Conservation (phyloP, 92 coral and sea anemone species). For the Parazoanthus swiftii region DNA sequence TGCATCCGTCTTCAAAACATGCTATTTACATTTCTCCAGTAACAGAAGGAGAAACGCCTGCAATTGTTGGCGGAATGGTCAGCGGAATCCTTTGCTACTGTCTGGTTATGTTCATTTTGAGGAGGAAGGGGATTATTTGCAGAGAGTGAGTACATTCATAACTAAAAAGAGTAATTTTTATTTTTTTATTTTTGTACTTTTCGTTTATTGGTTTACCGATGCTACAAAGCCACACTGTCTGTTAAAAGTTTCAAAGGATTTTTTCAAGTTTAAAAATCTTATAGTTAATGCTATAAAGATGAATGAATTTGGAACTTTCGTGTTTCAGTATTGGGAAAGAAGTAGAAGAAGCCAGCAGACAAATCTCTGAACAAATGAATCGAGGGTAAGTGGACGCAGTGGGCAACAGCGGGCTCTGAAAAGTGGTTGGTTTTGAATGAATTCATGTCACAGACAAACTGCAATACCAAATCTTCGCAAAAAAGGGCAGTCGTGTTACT, state of each 20-base stretch:
- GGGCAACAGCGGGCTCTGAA: not conserved
- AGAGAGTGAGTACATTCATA: not conserved
- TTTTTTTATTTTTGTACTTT: not conserved
- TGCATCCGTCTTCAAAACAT: not conserved
- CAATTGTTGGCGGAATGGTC: conserved; percentile 17
- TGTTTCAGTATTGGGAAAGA: conserved; percentile 27
- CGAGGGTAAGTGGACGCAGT: conserved; percentile 16
- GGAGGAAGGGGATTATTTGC: conserved; percentile 28
- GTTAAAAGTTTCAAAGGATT: no score
- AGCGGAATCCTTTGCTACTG: conserved; percentile 24
- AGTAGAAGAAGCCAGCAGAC: not conserved
- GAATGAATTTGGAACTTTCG: not conserved
- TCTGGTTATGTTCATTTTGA: conserved; percentile 14
- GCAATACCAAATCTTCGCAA: no score
- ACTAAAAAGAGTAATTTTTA: not conserved
- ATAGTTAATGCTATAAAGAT: not conserved
- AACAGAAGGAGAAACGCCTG: conserved; percentile 6
- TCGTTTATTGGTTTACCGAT: not conserved
- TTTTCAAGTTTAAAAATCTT: not conserved
- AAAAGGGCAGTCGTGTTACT: no score
- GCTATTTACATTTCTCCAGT: not conserved
- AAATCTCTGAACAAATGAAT: conserved; percentile 15
- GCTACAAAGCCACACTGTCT: no score
- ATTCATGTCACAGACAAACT: no score
- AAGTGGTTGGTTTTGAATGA: no score